A percentile compares a stretch with the other conserved stretches of the same genome.
Conservation (phyloP, 2,888 invertebrate genomes). For the Drosophila cognata region DNA sequence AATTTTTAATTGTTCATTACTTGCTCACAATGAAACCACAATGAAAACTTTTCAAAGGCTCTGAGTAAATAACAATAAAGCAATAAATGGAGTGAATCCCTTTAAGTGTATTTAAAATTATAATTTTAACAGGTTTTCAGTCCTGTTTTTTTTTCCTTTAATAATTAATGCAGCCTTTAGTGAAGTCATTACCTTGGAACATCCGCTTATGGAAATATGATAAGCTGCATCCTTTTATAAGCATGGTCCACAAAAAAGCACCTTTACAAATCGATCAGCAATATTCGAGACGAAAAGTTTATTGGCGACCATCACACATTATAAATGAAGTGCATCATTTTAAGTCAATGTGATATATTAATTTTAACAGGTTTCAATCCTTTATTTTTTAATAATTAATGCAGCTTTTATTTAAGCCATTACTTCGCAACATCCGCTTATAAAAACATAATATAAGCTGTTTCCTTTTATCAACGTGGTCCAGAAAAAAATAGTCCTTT, state of each 20-base stretch:
- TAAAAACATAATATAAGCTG: constrained; percentile 19
- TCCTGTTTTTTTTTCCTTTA: background rate
- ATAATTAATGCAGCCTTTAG: background rate
- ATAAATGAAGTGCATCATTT: background rate
- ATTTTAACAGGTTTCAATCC: background rate
- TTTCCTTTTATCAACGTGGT: constrained; percentile 9
- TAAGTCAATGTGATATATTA: background rate
- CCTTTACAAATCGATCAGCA: constrained; percentile 1
- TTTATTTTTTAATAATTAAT: background rate
- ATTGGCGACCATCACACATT: constrained; percentile 18
- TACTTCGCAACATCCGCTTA: constrained; percentile 13
- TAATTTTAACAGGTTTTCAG: background rate
- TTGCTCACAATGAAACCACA: constrained; percentile 48
- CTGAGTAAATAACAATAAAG: constrained; percentile 11
- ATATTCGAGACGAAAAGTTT: constrained; percentile 13
- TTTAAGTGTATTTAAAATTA: background rate
- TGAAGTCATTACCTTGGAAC: constrained; percentile 1
- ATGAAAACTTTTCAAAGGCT: constrained; percentile 32
- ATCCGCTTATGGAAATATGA: constrained; percentile 15
- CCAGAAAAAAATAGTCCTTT: background rate
- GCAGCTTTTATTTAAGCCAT: constrained; percentile 16
- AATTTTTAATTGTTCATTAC: constrained; percentile 72
- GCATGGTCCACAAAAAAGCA: background rate
- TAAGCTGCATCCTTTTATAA: constrained; percentile 12
- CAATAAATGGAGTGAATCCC: background rate